These are phyloP conservation scores for Scaptodrosophila lebanonensis DNA, from an alignment of 1,140 invertebrate genomes.

Conservation along the genomic window DNA sequence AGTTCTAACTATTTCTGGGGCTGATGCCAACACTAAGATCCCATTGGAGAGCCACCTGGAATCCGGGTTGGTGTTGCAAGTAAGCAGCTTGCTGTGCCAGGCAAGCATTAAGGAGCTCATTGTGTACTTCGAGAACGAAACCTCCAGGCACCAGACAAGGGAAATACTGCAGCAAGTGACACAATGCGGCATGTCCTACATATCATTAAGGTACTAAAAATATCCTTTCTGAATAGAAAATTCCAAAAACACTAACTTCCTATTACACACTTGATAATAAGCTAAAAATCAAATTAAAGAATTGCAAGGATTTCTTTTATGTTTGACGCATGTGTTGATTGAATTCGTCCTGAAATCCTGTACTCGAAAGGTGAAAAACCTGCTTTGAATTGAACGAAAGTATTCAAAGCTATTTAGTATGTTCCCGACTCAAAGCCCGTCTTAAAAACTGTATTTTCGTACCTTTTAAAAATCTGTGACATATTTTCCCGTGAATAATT, in stretches of 20 bases:
- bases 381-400: no score
- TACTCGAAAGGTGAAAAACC: no score
- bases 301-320: no score
- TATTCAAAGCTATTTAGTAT: no score
- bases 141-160: conserved; percentile 51
- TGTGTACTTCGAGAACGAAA: conserved; percentile 63
- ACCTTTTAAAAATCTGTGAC: no score
- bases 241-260: not conserved
- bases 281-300: no score
- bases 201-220: conserved; percentile 59
- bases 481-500: no score
- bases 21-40: conserved; percentile 5
- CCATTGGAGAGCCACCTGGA: conserved; percentile 1
- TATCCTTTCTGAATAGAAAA: no score
- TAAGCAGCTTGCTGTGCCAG: conserved; percentile 42
- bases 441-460: no score
- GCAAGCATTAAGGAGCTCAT: conserved; percentile 50
- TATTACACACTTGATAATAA: not conserved
- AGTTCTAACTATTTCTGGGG: not conserved
- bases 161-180: conserved; percentile 53
- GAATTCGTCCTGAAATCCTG: no score
- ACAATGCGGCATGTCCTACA: conserved; percentile 64
- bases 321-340: no score
- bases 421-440: no score
- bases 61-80: conserved; percentile 33